Evolutionary conservation across 2,888 invertebrate species (phyloP), one percentile per base, ranked within the genome.

Genomic region (Frankliniella intonsa): DNA sequence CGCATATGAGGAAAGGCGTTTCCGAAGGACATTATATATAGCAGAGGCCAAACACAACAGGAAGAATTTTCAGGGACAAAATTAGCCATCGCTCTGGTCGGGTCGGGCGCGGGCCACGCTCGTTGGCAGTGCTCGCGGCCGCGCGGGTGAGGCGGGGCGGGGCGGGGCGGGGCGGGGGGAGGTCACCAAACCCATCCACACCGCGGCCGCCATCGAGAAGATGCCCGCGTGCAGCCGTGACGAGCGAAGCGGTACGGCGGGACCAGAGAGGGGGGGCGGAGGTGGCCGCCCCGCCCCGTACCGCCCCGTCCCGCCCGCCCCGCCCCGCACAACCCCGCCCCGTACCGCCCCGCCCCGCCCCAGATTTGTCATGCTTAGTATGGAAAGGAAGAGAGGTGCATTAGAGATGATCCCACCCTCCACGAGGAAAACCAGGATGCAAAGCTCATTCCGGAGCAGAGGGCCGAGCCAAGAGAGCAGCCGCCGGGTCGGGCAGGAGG

Each of bases 121-220:
- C 82, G 83, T 38, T 38, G 38, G 38, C 38, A 38, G 38, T 80
- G 82, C 55, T 19, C 22, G 50, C 81, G 84, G 84, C 84, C 84
- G 83, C 83, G 62, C n/a, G n/a, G 17, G 17, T 62, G 62, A 7
- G n/a, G 62, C 14, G 62, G 62, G 62, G 14, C 11, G 62, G 62
- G 14, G 38, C 5, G 55, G 22, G 69, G n/a, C 3, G n/a, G 22
- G 22, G 69, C n/a, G 69, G 69, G 69, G 69, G 69, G 22, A 83
- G 83, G 80, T 83, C 84, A 83, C 85, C 84, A 85, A 84, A 83
- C 84, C 82, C 81, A 85, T 84, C 86, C 85, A 85, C 85, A 85
- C 85, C 84, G 85, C 85, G 85, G n/a, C n/a, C n/a, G n/a, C n/a
- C 38, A 5, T 38, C 38, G 38, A 38, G 38, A 38, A 38, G 38